Evolutionary conservation across 2,113 vertebrate genomes (phyloP).

Genomic region (Hippocampus guttulatus): DNA sequence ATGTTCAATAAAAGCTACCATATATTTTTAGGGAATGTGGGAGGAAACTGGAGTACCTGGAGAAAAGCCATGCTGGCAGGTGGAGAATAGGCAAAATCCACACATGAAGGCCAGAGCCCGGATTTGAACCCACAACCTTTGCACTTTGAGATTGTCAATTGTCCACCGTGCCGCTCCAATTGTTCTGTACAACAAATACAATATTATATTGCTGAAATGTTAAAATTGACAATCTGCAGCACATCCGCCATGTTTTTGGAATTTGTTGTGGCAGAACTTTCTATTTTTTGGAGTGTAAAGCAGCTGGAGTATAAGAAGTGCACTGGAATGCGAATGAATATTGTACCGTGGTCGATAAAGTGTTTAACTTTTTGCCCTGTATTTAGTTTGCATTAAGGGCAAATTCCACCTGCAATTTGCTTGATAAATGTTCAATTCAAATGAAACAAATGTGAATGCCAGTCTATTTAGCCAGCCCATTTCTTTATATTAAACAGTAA

Average conservation of each 20-base stretch:
- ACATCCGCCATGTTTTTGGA: background rate
- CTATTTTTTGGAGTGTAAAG: slow-evolving; percentile 4
- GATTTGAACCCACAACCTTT: too few relatives aligned
- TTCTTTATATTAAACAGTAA: slow-evolving; percentile 35
- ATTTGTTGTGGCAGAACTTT: background rate
- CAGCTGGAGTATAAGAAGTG: background rate
- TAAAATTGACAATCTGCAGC: background rate
- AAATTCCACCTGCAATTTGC: slow-evolving; percentile 42
- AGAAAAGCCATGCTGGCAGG: too few relatives aligned
- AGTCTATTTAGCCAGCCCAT: slow-evolving; percentile 29
- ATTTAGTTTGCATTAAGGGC: slow-evolving; percentile 18
- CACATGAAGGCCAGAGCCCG: too few relatives aligned
- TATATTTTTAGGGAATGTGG: too few relatives aligned
- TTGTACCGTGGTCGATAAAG: background rate
- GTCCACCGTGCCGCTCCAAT: too few relatives aligned
- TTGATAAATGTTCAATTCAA: slow-evolving; percentile 65
- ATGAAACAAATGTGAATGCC: slow-evolving; percentile 39
- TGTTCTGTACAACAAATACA: too few relatives aligned
- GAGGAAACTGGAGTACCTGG: too few relatives aligned
- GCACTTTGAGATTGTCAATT: too few relatives aligned
- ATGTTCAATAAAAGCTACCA: too few relatives aligned
- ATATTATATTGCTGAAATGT: background rate
- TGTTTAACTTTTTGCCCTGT: slow-evolving; percentile 13
- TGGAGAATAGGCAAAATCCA: too few relatives aligned
- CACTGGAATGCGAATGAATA: background rate